A percentile compares a stretch with the other conserved stretches of the same genome.
Conservation (phyloP, 2,797 vertebrate species). For the Muraenolepis orangiensis region DNA sequence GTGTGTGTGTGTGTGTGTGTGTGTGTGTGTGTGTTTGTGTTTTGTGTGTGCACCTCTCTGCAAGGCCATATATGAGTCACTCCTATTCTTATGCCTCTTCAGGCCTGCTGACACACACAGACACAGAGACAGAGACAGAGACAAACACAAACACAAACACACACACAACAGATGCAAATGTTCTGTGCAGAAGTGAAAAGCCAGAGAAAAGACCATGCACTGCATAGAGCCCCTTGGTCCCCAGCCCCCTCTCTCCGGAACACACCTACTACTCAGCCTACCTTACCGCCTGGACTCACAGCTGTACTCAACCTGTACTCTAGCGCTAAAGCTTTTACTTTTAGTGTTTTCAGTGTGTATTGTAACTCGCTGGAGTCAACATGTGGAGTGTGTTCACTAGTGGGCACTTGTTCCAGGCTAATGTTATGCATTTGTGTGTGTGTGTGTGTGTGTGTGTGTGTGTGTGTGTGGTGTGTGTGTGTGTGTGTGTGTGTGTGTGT, state of each 20-base stretch:
- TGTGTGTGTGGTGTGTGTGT: conserved; percentile 9
- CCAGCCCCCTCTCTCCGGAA: neutral
- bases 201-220: neutral
- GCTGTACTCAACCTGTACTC: neutral
- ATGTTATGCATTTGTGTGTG: neutral
- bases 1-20: conserved; percentile 8
- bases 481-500: conserved; percentile 6
- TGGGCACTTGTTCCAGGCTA: conserved; percentile 18
- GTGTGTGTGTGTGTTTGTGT: conserved; percentile 7
- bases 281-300: neutral
- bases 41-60: too few relatives aligned
- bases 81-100: neutral
- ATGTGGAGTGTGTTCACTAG: neutral
- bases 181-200: neutral
- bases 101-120: neutral
- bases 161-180: neutral
- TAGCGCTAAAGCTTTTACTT: neutral
- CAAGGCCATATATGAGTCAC: neutral
- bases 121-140: neutral
- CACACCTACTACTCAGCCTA: neutral
- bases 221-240: neutral
- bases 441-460: conserved; percentile 10
- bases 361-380: conserved; percentile 9
- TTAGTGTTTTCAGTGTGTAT: neutral
- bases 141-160: neutral